Evolutionary conservation across 2,888 invertebrate species (phyloP), one percentile per base, ranked within the genome.

Genomic region (Platerodrilus igneus): DNA sequence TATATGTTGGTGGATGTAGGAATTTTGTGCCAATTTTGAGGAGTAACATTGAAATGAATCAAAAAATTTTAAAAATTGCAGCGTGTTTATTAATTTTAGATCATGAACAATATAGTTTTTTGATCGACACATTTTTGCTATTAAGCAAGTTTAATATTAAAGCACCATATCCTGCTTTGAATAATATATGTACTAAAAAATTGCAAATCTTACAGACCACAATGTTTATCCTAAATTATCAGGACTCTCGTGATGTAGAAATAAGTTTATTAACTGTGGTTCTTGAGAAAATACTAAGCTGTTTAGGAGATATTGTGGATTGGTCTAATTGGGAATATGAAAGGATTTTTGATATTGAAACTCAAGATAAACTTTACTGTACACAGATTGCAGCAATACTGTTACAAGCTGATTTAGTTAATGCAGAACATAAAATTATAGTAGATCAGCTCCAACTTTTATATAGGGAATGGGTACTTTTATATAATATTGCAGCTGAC

Each of bases 91-190:
- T 39, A 25, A 18, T 15, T 32, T 26, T 37, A 21, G 20, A 33
- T 10, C 20, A 22, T 20, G 20, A 30, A 15, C 17, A 23, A 8
- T 22, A 19, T 10, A 33, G 17, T n/a, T 19, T 4, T 20, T 25
- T 45, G 23, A 19, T 43, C n/a, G 27, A 43, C n/a, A 20, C 26
- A 10, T 43, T 26, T 30, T 18, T 39, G 13, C 23, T 35, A 4
- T 31, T 43, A 16, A 13, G 26, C 9, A 36, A 32, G 14, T 16
- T 21, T 8, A 19, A 21, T 31, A 11, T 13, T 18, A 16, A 27
- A 14, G 9, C 25, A 20, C 19, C 16, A 17, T 17, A 28, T 4
- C 7, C 5, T 6, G 7, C 10, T 3, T 8, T 18, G 2, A 21
- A 10, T 16, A 21, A 16, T 28, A 8, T 27, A 9, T 34, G 38